Evolutionary conservation across 2,797 vertebrate species (phyloP).

Genomic region (Pipistrellus nathusii): DNA sequence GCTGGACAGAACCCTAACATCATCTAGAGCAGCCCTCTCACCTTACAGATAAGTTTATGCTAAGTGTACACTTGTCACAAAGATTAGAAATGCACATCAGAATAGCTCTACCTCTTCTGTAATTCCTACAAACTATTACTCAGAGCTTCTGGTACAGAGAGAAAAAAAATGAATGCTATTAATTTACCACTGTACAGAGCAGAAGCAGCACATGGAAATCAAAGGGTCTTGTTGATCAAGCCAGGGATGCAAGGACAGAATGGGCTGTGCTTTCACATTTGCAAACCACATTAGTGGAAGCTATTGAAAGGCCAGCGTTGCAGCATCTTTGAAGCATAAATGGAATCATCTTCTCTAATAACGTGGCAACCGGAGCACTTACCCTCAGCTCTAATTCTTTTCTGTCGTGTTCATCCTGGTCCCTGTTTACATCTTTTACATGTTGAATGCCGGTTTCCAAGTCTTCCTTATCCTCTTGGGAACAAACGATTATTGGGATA

Average conservation of each 20-base stretch:
- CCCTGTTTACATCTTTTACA: conserved; percentile 79
- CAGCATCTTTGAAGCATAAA: conserved; percentile 85
- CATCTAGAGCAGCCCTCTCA: conserved; percentile 10
- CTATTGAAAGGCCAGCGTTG: conserved; percentile 81
- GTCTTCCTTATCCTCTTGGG: conserved; percentile 83
- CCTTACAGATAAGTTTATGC: conserved; percentile 56
- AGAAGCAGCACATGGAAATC: conserved; percentile 82
- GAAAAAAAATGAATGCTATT: conserved; percentile 83
- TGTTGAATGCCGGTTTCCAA: conserved; percentile 78
- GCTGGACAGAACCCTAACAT: background rate
- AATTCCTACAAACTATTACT: conserved; percentile 83
- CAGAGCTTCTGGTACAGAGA: conserved; percentile 80
- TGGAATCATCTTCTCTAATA: conserved; percentile 84
- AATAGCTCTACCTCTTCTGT: conserved; percentile 68
- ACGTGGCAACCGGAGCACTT: conserved; percentile 87
- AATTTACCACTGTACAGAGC: conserved; percentile 84
- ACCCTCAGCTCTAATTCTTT: conserved; percentile 89
- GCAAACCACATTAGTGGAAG: conserved; percentile 86
- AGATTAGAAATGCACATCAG: conserved; percentile 74
- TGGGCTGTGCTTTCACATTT: conserved; percentile 80
- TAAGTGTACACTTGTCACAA: conserved; percentile 68
- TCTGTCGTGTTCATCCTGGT: conserved; percentile 84
- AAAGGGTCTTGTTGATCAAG: conserved; percentile 85
- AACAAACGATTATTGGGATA: conserved; percentile 87
- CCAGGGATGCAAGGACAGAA: conserved; percentile 79